These are phyloP conservation scores for Tipula unca DNA, from an alignment of 2,888 invertebrate species.

Conservation along the genomic window DNA sequence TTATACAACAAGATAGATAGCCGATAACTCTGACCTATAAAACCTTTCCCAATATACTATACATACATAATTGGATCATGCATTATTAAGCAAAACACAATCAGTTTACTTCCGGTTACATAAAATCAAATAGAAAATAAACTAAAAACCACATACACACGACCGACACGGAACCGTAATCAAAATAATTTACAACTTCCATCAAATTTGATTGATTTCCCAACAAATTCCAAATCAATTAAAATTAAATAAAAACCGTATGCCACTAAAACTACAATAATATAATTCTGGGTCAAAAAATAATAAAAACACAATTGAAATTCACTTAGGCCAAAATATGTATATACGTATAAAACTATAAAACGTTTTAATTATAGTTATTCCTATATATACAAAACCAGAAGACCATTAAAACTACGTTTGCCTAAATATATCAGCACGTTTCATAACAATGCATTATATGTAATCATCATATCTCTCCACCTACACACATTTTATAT, in stretches of 20 bases:
- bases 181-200: not conserved
- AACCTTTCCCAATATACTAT: not conserved
- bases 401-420: not conserved
- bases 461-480: not conserved
- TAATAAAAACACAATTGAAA: not conserved
- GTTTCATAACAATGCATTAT: not conserved
- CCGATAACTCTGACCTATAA: not conserved
- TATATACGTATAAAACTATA: not conserved
- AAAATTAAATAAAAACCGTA: not conserved
- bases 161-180: not conserved
- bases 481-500: not conserved
- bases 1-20: not conserved
- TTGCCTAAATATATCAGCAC: not conserved
- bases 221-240: not conserved
- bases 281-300: not conserved
- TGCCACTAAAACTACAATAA: not conserved
- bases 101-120: not conserved
- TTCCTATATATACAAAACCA: not conserved
- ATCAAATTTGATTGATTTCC: not conserved
- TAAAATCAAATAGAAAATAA: not conserved
- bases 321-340: not conserved
- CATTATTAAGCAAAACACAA: not conserved
- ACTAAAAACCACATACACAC: not conserved
- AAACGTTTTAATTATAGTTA: constrained; percentile 2
- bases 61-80: not conserved